Evolutionary conservation across 2,888 invertebrate genomes (phyloP).

Genomic region (Diloba caeruleocephala): DNA sequence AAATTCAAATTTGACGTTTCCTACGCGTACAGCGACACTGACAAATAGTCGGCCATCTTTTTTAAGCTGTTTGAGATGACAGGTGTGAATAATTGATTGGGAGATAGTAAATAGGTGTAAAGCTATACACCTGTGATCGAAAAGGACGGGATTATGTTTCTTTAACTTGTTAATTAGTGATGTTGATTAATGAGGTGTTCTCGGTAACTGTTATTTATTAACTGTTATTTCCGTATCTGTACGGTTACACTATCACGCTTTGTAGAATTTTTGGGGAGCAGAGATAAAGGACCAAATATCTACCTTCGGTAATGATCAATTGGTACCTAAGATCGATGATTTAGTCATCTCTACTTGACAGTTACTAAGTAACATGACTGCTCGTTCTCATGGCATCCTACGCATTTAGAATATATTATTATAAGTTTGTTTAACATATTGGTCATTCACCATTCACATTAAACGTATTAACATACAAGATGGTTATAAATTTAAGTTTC

Average conservation of each 20-base stretch:
- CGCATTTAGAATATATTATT: conserved; percentile 26
- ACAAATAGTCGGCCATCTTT: conserved; percentile 63
- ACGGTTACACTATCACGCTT: conserved; percentile 9
- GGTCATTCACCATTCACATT: conserved; percentile 39
- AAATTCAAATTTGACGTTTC: conserved; percentile 74
- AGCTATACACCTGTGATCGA: conserved; percentile 22
- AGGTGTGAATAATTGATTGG: conserved; percentile 51
- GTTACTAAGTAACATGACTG: conserved; percentile 9
- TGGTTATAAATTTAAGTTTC: conserved; percentile 27
- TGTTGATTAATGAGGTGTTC: conserved; percentile 40
- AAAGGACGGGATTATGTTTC: conserved; percentile 27
- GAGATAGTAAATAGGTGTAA: conserved; percentile 19
- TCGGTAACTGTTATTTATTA: conserved; percentile 20
- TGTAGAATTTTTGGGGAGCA: too few species aligned
- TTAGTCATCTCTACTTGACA: too few species aligned
- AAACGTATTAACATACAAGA: conserved; percentile 32
- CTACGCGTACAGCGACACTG: conserved; percentile 62
- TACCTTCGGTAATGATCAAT: too few species aligned
- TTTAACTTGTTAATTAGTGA: conserved; percentile 43
- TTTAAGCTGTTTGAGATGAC: conserved; percentile 54
- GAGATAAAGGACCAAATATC: too few species aligned
- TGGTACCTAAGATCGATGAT: too few species aligned
- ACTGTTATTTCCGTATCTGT: conserved; percentile 18
- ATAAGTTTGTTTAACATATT: conserved; percentile 23
- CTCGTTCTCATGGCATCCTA: conserved; percentile 21